phyloP scores from a whole-genome alignment of 1,140 invertebrate genomes.

The Zophobas atratus region DNA sequence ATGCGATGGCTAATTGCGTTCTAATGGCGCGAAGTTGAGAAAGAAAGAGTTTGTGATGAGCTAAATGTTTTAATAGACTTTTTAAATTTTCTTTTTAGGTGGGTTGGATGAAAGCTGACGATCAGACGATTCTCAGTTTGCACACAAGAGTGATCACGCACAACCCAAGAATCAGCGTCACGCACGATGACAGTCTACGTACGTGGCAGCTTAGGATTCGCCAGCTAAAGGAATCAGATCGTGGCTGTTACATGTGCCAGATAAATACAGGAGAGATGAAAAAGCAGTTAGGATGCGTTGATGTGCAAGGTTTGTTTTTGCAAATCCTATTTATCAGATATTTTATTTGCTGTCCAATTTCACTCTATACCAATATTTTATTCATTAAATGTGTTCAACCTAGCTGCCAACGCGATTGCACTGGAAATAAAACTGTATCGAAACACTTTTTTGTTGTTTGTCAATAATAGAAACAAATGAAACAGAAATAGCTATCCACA shows the following conservation, averaged over 20 bases:
- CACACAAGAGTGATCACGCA: constrained; percentile 91
- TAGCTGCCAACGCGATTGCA: too few relatives aligned
- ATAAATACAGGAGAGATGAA: constrained; percentile 92
- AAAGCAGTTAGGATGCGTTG: constrained; percentile 89
- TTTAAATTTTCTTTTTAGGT: constrained; percentile 75
- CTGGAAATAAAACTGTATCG: neutral
- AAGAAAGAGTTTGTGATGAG: too few relatives aligned
- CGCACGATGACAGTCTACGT: constrained; percentile 74
- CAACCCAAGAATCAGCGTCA: constrained; percentile 79
- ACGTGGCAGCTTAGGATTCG: constrained; percentile 86
- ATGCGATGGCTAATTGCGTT: constrained; percentile 24
- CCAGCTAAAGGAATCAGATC: constrained; percentile 80
- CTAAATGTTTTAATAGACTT: neutral
- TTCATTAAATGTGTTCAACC: neutral
- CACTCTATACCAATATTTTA: neutral
- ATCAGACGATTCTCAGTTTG: constrained; percentile 89
- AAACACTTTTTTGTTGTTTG: neutral
- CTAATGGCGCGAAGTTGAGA: neutral
- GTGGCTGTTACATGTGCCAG: constrained; percentile 90
- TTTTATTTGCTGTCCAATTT: neutral
- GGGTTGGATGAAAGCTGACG: constrained; percentile 91
- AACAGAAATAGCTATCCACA: neutral
- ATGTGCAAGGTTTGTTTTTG: constrained; percentile 81
- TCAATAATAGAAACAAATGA: neutral
- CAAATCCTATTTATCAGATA: too few relatives aligned